A percentile compares a stretch with the other conserved stretches of the same genome.
Evolutionary conservation across 2,888 invertebrate species (phyloP).

Genomic region (Cataglyphis altisquamis): DNA sequence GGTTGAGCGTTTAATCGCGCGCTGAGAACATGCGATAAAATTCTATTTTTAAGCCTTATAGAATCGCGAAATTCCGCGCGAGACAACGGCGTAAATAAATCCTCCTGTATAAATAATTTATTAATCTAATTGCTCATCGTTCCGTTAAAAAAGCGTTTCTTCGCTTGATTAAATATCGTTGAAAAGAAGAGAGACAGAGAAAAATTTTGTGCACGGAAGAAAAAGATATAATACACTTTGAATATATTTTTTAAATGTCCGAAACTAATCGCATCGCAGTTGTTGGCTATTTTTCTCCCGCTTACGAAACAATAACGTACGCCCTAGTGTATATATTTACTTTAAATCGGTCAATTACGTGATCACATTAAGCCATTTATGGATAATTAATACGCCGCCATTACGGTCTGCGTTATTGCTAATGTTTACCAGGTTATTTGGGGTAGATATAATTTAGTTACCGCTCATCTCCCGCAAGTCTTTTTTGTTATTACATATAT

Average conservation of each 20-base stretch:
- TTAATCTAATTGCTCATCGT: slow-evolving; percentile 59
- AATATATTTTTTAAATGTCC: slow-evolving; percentile 15
- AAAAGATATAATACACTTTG: slow-evolving; percentile 9
- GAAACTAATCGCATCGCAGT: slow-evolving; percentile 7
- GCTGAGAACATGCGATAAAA: slow-evolving; percentile 5
- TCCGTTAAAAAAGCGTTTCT: slow-evolving; percentile 51
- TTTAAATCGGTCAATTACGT: slow-evolving; percentile 27
- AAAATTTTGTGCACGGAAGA: background rate
- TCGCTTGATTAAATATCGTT: slow-evolving; percentile 37
- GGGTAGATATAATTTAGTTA: slow-evolving; percentile 47
- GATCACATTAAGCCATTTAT: slow-evolving; percentile 33
- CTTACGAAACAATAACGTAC: slow-evolving; percentile 14
- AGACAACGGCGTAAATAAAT: slow-evolving; percentile 35
- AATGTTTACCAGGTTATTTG: slow-evolving; percentile 37
- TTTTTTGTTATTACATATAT: slow-evolving; percentile 41
- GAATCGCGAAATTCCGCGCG: slow-evolving; percentile 24
- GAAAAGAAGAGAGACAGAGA: slow-evolving; percentile 17
- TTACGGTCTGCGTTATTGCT: slow-evolving; percentile 19
- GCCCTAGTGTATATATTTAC: slow-evolving; percentile 11
- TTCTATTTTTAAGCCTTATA: slow-evolving; percentile 38
- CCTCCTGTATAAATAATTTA: slow-evolving; percentile 44
- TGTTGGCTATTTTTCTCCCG: background rate
- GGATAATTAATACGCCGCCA: slow-evolving; percentile 33
- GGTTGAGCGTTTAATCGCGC: slow-evolving; percentile 19
- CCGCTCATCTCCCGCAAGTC: slow-evolving; percentile 30